Percentiles rank a stretch among this genome's conserved stretches.
Evolutionary conservation across 2,113 vertebrate species (phyloP).

Genomic region (Pteruthius melanotis): DNA sequence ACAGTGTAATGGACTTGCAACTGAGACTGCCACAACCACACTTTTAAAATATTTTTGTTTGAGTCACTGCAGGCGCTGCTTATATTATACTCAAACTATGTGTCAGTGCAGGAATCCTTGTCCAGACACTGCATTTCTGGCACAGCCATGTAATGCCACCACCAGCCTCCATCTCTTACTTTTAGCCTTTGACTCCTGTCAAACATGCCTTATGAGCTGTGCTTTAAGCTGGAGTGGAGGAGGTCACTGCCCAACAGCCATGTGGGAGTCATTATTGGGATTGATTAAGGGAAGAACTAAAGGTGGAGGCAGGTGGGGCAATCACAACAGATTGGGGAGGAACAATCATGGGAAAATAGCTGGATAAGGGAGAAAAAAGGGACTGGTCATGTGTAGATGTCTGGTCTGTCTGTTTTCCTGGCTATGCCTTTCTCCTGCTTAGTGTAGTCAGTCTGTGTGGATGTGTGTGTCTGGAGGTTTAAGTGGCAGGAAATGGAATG

Average conservation of each 20-base stretch:
- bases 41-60: not conserved
- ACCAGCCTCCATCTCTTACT: not conserved
- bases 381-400: rapidly evolving
- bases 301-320: not conserved
- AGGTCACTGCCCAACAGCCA: not conserved
- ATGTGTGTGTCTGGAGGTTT: not conserved
- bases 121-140: not conserved
- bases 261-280: not conserved
- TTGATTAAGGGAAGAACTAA: not conserved
- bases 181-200: not conserved
- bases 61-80: not conserved
- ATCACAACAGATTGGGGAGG: too few species aligned
- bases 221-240: not conserved
- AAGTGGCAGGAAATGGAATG: not conserved
- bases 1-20: not conserved
- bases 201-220: not conserved
- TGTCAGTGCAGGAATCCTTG: not conserved
- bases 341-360: not conserved
- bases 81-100: not conserved
- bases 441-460: not conserved
- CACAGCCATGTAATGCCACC: not conserved
- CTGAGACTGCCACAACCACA: not conserved
- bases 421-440: not conserved
- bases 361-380: not conserved
- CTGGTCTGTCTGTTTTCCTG: not conserved